phyloP scores from a whole-genome alignment of 2,888 invertebrate species.

The Acronicta alni region DNA sequence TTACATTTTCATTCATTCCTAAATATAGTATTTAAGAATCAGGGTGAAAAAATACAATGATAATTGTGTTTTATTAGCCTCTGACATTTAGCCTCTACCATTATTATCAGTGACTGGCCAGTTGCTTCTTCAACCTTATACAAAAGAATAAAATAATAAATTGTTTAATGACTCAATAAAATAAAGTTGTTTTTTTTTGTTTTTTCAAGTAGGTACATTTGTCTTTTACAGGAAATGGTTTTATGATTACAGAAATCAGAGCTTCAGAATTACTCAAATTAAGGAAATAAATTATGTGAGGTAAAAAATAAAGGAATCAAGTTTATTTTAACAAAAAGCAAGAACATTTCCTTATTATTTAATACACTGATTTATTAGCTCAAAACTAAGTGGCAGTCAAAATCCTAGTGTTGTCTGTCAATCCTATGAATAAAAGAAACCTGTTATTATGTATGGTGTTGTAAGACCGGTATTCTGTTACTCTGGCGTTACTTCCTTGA shows the following conservation, averaged over 20 bases:
- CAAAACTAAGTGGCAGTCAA: conserved; percentile 1
- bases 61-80: conserved; percentile 58
- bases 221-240: conserved; percentile 16
- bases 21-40: conserved; percentile 31
- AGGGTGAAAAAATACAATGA: conserved; percentile 54
- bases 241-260: too few relatives aligned
- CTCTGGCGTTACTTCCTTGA: conserved; percentile 76
- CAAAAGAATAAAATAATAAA: conserved; percentile 18
- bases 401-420: conserved; percentile 3
- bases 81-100: conserved; percentile 59
- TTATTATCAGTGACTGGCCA: conserved; percentile 46
- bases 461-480: conserved; percentile 69
- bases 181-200: conserved; percentile 12
- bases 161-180: too few relatives aligned
- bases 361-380: background rate
- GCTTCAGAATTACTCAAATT: too few relatives aligned
- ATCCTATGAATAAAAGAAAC: conserved; percentile 39
- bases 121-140: conserved; percentile 23
- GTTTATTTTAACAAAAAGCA: too few relatives aligned
- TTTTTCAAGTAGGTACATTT: too few relatives aligned
- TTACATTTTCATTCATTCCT: too few relatives aligned
- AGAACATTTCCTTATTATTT: too few relatives aligned
- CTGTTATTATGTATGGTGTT: conserved; percentile 53
- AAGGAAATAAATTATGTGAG: too few relatives aligned
- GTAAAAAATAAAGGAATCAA: too few relatives aligned